Evolutionary conservation across 2,888 invertebrate genomes (phyloP).

Genomic region (Lithophane leautieri): DNA sequence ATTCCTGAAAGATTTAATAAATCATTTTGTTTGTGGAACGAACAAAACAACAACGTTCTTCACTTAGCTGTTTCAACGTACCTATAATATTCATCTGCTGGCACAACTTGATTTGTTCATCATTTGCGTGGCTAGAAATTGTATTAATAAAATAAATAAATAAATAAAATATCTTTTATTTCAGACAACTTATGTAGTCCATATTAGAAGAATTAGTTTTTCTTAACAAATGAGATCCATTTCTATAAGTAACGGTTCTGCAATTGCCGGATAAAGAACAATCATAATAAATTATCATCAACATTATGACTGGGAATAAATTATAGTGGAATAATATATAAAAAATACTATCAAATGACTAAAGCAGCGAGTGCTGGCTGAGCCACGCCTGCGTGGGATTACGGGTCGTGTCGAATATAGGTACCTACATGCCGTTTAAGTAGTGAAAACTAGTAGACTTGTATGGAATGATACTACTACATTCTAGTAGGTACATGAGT

Average conservation of each 20-base stretch:
- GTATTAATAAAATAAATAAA: constrained; percentile 18
- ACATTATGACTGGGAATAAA: constrained; percentile 39
- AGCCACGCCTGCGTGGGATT: constrained; percentile 64
- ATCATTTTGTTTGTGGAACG: constrained; percentile 13
- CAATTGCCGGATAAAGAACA: constrained; percentile 29
- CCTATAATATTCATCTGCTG: constrained; percentile 20
- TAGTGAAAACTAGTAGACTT: constrained; percentile 58
- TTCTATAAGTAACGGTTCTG: not conserved
- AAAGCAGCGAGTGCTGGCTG: constrained; percentile 26
- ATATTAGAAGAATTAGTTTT: too few species aligned
- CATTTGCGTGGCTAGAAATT: constrained; percentile 16
- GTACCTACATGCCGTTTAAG: constrained; percentile 50
- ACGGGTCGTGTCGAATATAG: constrained; percentile 61
- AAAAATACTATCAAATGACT: constrained; percentile 39
- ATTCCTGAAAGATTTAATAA: constrained; percentile 21
- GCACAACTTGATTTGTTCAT: constrained; percentile 17
- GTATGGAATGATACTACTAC: constrained; percentile 51
- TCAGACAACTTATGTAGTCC: too few species aligned
- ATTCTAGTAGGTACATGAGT: constrained; percentile 30
- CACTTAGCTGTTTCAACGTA: not conserved
- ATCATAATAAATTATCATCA: constrained; percentile 31
- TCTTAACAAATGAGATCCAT: too few species aligned
- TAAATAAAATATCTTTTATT: too few species aligned
- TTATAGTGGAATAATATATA: constrained; percentile 45
- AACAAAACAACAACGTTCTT: not conserved